Percentiles rank a stretch among this genome's conserved stretches.
Conservation (phyloP, 2,888 invertebrate species). For the Brachyopa scutellaris region DNA sequence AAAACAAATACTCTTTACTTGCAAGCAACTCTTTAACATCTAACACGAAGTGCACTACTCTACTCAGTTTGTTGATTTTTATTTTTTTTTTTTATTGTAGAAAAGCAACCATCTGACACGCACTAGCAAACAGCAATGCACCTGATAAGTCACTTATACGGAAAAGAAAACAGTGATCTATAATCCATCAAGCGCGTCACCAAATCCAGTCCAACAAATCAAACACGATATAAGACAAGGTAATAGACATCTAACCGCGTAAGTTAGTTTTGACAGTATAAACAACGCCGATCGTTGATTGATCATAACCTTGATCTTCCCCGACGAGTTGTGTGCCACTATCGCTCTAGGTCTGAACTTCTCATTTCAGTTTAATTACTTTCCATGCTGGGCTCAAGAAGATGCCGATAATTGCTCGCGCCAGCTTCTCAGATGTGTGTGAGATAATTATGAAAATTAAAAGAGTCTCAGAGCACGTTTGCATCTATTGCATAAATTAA, state of each 20-base stretch:
- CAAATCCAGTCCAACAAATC: neutral
- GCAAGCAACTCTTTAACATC: too few relatives aligned
- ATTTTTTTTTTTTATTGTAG: too few relatives aligned
- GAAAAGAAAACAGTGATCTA: neutral
- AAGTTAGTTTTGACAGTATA: slow-evolving; percentile 24
- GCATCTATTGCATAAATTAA: slow-evolving; percentile 42
- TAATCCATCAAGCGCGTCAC: neutral
- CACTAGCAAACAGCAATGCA: slow-evolving; percentile 1
- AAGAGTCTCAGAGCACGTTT: neutral
- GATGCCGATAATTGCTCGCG: neutral
- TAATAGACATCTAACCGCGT: too few relatives aligned
- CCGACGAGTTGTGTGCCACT: neutral
- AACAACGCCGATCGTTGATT: slow-evolving; percentile 66
- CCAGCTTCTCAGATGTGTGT: neutral
- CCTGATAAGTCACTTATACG: neutral
- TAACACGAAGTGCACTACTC: too few relatives aligned
- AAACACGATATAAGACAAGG: slow-evolving; percentile 67
- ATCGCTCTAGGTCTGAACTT: slow-evolving; percentile 16
- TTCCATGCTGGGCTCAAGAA: slow-evolving; percentile 1
- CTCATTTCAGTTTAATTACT: slow-evolving; percentile 7
- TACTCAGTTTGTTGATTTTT: too few relatives aligned
- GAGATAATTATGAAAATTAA: neutral
- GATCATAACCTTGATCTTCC: slow-evolving; percentile 46
- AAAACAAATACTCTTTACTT: too few relatives aligned
- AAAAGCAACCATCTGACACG: too few relatives aligned